A percentile compares a stretch with the other conserved stretches of the same genome.
phyloP scores from a whole-genome alignment of 1,140 invertebrate genomes.

The Bicyclus anynana region DNA sequence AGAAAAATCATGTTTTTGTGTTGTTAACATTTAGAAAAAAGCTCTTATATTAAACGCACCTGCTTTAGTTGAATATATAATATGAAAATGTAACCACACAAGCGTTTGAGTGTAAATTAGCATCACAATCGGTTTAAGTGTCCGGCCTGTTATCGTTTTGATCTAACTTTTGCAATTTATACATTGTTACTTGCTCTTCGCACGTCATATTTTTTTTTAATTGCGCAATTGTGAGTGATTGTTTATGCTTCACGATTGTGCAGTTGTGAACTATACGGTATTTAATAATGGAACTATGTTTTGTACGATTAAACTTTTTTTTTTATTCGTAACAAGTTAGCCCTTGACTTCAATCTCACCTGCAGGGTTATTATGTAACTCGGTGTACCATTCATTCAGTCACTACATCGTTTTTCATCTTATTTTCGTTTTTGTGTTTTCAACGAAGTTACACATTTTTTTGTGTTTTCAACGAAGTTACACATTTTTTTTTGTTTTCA shows the following conservation, averaged over 20 bases:
- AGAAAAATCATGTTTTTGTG: neutral
- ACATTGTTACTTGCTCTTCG: slow-evolving; percentile 1
- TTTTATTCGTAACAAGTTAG: too few relatives aligned
- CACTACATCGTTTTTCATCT: too few relatives aligned
- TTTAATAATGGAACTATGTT: too few relatives aligned
- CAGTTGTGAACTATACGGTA: too few relatives aligned
- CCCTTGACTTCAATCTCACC: too few relatives aligned
- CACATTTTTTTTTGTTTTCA: too few relatives aligned
- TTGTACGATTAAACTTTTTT: too few relatives aligned
- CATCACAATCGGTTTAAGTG: slow-evolving; percentile 1
- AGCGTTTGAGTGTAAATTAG: slow-evolving; percentile 1
- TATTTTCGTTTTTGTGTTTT: too few relatives aligned
- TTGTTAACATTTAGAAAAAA: neutral
- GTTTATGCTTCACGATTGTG: neutral
- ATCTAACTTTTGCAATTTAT: slow-evolving; percentile 3
- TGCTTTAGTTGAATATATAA: neutral
- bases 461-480: too few relatives aligned
- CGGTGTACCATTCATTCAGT: too few relatives aligned
- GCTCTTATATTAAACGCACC: neutral
- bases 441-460: too few relatives aligned
- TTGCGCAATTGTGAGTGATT: neutral
- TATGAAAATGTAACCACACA: neutral
- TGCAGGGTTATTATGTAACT: too few relatives aligned
- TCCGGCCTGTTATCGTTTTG: neutral
- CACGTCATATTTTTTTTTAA: slow-evolving; percentile 1